Percentiles rank a stretch among this genome's conserved stretches.
Evolutionary conservation across 2,888 invertebrate species (phyloP).

Genomic region (Camptogramma bilineatum): DNA sequence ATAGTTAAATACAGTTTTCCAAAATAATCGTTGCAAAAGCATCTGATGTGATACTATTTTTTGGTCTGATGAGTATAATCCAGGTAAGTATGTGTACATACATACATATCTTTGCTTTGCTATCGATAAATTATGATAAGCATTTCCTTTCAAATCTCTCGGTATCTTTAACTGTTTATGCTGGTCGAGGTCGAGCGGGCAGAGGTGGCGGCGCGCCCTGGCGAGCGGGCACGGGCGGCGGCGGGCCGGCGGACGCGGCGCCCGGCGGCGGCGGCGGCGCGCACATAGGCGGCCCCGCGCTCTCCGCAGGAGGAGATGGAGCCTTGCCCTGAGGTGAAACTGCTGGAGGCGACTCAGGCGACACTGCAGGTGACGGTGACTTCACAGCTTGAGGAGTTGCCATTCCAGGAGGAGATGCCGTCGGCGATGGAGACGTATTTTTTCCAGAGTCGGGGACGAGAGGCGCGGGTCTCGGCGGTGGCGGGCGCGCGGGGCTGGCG

Average conservation of each 20-base stretch:
- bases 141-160: slow-evolving; percentile 7
- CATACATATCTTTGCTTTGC: not conserved
- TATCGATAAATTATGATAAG: slow-evolving; percentile 1
- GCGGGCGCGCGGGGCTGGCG: slow-evolving; percentile 81
- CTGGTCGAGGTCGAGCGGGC: slow-evolving; percentile 86
- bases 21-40: slow-evolving; percentile 11
- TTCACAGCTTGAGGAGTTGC: slow-evolving; percentile 9
- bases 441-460: slow-evolving; percentile 81
- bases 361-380: slow-evolving; percentile 76
- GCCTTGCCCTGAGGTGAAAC: slow-evolving; percentile 49
- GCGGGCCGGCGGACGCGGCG: slow-evolving; percentile 73
- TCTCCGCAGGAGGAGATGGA: slow-evolving; percentile 72
- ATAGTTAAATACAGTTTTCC: slow-evolving; percentile 1
- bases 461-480: slow-evolving; percentile 86
- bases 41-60: slow-evolving; percentile 13
- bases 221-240: slow-evolving; percentile 82
- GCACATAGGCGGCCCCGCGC: slow-evolving; percentile 62
- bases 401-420: slow-evolving; percentile 52
- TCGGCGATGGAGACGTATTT: slow-evolving; percentile 29
- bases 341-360: slow-evolving; percentile 20
- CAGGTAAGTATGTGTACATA: not conserved
- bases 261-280: slow-evolving; percentile 83
- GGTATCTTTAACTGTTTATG: slow-evolving; percentile 36
- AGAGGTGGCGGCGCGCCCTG: slow-evolving; percentile 88
- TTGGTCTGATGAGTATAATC: slow-evolving; percentile 13